These are phyloP conservation scores for Donacobius atricapilla DNA, from an alignment of 2,113 vertebrate genomes.

Conservation along the genomic window DNA sequence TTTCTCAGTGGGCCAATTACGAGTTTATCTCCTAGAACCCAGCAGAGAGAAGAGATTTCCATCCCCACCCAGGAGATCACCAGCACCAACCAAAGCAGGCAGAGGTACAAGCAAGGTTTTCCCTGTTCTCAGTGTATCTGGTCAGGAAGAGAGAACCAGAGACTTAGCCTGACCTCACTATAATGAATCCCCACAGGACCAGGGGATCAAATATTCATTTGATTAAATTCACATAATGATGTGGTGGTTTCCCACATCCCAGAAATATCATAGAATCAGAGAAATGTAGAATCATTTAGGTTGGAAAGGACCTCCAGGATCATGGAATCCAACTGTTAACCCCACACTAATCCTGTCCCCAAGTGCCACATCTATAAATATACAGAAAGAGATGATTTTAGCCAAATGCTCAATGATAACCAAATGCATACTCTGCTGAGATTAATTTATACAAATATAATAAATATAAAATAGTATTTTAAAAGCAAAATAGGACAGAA, in stretches of 20 bases:
- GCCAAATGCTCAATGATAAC: neutral
- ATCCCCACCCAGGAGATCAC: neutral
- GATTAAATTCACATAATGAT: neutral
- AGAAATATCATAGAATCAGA: neutral
- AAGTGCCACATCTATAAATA: neutral
- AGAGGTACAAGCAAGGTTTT: neutral
- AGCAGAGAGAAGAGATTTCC: neutral
- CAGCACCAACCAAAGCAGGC: neutral
- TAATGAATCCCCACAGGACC: neutral
- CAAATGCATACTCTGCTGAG: neutral
- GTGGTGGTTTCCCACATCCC: neutral
- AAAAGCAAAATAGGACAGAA: neutral
- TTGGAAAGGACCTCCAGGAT: neutral
- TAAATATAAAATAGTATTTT: neutral
- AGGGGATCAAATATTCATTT: neutral
- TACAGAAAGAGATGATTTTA: neutral
- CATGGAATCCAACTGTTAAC: neutral
- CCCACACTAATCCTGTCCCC: neutral
- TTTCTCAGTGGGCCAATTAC: neutral
- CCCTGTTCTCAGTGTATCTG: neutral
- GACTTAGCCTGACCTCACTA: neutral
- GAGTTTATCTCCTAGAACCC: neutral
- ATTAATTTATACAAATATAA: neutral
- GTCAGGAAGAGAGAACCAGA: neutral
- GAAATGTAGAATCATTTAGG: neutral